phyloP scores from a whole-genome alignment of 2,113 vertebrate species.

The Chlamydotis undulata region DNA sequence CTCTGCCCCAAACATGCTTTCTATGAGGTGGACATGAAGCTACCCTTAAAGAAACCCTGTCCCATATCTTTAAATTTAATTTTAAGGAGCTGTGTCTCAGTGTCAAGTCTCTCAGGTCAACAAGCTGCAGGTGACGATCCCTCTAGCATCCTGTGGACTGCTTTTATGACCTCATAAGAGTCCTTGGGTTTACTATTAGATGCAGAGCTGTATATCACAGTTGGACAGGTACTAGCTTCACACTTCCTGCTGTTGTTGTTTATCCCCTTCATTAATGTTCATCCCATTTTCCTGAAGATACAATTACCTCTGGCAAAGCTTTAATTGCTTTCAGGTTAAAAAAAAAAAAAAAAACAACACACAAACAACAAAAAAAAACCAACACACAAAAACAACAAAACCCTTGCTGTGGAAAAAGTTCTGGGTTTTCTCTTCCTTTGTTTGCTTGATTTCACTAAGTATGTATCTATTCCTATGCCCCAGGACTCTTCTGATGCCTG shows the following conservation, averaged over 20 bases:
- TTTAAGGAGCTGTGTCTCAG: neutral
- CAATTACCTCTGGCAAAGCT: constrained; percentile 61
- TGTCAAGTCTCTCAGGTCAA: neutral
- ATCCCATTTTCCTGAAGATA: constrained; percentile 56
- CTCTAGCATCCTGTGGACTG: neutral
- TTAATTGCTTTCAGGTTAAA: constrained; percentile 41
- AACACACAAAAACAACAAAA: neutral
- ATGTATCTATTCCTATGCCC: neutral
- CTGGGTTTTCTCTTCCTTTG: neutral
- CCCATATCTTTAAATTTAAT: neutral
- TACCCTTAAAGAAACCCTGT: neutral
- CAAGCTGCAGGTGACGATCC: neutral
- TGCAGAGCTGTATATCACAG: constrained; percentile 56
- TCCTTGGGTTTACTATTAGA: constrained; percentile 48
- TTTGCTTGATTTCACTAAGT: neutral
- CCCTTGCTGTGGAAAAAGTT: constrained; percentile 14
- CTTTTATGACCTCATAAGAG: constrained; percentile 35
- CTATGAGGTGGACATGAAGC: neutral
- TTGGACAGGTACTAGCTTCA: constrained; percentile 54
- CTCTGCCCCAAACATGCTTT: neutral
- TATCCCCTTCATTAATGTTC: constrained; percentile 62
- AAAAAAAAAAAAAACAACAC: neutral
- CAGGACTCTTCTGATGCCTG: neutral
- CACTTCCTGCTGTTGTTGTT: constrained; percentile 58
- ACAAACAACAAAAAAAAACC: neutral